Evolutionary conservation across 1,140 invertebrate species (phyloP).

Genomic region (honey bee (Apis mellifera)): Amel_HAv3.1 CM009932.2:8227001-8227500

Average conservation of each 20-base stretch:
- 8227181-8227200: constrained; percentile 44
- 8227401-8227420: no score
- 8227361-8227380: no score
- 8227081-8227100: constrained; percentile 43
- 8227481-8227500: neutral
- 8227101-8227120: constrained; percentile 8
- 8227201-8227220: constrained; percentile 51
- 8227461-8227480: neutral
- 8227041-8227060: constrained; percentile 59
- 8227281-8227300: no score
- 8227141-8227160: constrained; percentile 42
- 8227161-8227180: constrained; percentile 10
- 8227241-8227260: neutral
- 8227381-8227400: no score
- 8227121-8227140: neutral
- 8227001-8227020: constrained; percentile 68
- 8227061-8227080: constrained; percentile 65
- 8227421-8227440: neutral
- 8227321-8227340: neutral
- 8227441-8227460: no score
- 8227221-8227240: constrained; percentile 37
- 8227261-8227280: neutral
- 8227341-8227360: neutral
- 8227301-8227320: neutral
- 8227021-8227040: constrained; percentile 67